These are phyloP conservation scores for Heliconius ethilla DNA, from an alignment of 2,888 invertebrate genomes.

Conservation along the genomic window DNA sequence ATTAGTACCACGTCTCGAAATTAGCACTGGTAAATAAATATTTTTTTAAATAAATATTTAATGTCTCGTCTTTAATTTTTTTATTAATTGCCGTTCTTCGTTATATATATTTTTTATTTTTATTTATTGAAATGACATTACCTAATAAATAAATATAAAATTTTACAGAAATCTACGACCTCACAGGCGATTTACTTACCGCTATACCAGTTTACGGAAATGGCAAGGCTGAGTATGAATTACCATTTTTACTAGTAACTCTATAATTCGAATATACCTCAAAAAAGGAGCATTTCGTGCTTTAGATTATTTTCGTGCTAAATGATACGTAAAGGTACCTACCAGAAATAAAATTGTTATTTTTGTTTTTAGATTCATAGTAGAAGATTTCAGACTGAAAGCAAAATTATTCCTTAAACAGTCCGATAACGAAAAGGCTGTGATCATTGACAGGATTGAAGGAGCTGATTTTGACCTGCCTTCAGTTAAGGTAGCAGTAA, in stretches of 20 bases:
- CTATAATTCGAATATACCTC: too few relatives aligned
- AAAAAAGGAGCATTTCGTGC: too few relatives aligned
- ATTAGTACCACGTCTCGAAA: too few relatives aligned
- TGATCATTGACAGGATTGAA: constrained; percentile 63
- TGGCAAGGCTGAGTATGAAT: constrained; percentile 64
- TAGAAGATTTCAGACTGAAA: constrained; percentile 59
- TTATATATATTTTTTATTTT: background rate
- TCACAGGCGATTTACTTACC: constrained; percentile 63
- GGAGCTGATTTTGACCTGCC: constrained; percentile 60
- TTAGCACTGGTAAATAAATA: constrained; percentile 57
- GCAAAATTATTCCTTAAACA: constrained; percentile 60
- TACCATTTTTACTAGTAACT: too few relatives aligned
- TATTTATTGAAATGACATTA: background rate
- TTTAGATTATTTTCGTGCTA: too few relatives aligned
- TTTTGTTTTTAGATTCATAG: constrained; percentile 59
- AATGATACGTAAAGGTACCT: too few relatives aligned
- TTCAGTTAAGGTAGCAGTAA: constrained; percentile 57
- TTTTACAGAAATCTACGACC: constrained; percentile 63
- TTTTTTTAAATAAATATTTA: background rate
- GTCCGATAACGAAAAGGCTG: constrained; percentile 61
- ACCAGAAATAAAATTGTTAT: too few relatives aligned
- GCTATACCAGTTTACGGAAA: constrained; percentile 71
- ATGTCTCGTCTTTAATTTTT: too few relatives aligned
- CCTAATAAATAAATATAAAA: background rate
- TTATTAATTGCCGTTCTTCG: too few relatives aligned